phyloP scores from a whole-genome alignment of 2,797 vertebrate genomes.

The Hemibagrus guttatus region DNA sequence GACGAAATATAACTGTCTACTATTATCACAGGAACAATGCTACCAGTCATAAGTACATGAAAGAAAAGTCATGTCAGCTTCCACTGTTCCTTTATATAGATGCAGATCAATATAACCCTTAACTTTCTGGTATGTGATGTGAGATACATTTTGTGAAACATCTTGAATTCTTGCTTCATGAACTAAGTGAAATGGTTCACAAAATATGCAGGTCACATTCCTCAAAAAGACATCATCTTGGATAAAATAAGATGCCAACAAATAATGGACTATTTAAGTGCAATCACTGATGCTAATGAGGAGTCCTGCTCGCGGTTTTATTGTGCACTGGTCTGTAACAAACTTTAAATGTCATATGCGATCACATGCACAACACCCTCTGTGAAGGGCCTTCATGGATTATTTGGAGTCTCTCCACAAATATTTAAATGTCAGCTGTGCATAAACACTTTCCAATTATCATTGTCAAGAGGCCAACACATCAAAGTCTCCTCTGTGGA shows the following conservation, averaged over 20 bases:
- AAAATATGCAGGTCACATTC: conserved; percentile 5
- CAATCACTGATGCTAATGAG: conserved; percentile 33
- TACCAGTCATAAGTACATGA: conserved; percentile 5
- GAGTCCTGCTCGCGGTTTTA: conserved; percentile 31
- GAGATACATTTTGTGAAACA: not conserved
- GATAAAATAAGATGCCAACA: conserved; percentile 26
- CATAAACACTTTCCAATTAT: conserved; percentile 80
- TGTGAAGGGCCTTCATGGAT: conserved; percentile 64
- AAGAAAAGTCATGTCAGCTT: not conserved
- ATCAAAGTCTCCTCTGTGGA: conserved; percentile 45
- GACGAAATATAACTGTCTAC: conserved; percentile 1
- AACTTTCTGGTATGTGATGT: not conserved
- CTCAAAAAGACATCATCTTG: conserved; percentile 18
- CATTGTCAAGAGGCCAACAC: conserved; percentile 47
- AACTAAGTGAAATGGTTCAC: not conserved
- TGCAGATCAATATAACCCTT: not conserved
- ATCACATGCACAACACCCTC: conserved; percentile 59
- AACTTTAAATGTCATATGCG: conserved; percentile 70
- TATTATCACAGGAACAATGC: conserved; percentile 1
- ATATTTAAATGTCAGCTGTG: conserved; percentile 79
- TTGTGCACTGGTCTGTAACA: conserved; percentile 45
- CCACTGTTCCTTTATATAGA: not conserved
- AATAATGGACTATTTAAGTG: conserved; percentile 9
- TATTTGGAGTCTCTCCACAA: conserved; percentile 71
- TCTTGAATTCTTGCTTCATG: not conserved